Conservation (phyloP, 2,113 vertebrate genomes). For the Gila orcuttii region DNA sequence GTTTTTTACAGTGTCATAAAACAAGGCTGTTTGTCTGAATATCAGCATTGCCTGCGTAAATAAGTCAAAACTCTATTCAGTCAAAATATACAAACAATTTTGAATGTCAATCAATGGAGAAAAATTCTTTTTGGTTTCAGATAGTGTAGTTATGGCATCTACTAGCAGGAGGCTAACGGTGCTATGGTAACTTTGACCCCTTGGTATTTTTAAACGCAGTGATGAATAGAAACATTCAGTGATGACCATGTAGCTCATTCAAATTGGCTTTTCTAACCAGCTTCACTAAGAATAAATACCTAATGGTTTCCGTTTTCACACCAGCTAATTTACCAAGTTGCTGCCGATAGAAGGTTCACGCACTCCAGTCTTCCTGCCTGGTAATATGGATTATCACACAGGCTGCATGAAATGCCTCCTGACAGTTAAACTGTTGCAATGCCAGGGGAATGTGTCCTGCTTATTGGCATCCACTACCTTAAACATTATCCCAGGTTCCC, state of each 20-base stretch:
- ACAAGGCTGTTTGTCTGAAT: not conserved
- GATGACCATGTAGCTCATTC: conserved; percentile 18
- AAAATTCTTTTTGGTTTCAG: not conserved
- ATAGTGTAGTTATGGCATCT: not conserved
- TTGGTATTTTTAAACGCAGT: conserved; percentile 1
- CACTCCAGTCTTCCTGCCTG: not conserved
- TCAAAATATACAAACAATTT: not conserved
- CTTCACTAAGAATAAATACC: conserved; percentile 6
- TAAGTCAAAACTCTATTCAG: not conserved
- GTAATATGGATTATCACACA: conserved; percentile 42
- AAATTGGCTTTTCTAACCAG: conserved; percentile 11
- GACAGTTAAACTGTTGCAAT: conserved; percentile 48
- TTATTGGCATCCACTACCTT: conserved; percentile 46
- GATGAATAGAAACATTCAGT: not conserved
- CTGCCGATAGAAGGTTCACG: not conserved
- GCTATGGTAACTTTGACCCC: not conserved
- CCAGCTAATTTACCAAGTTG: conserved; percentile 9
- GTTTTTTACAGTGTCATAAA: not conserved
- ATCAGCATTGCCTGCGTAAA: not conserved
- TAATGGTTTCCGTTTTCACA: conserved; percentile 9
- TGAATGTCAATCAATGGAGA: not conserved
- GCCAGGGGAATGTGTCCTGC: conserved; percentile 19
- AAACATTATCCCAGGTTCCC: conserved; percentile 29
- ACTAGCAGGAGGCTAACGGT: not conserved
- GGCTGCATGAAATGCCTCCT: conserved; percentile 45